Conservation (phyloP, 2,797 vertebrate species). For the Takifugu ocellatus region DNA sequence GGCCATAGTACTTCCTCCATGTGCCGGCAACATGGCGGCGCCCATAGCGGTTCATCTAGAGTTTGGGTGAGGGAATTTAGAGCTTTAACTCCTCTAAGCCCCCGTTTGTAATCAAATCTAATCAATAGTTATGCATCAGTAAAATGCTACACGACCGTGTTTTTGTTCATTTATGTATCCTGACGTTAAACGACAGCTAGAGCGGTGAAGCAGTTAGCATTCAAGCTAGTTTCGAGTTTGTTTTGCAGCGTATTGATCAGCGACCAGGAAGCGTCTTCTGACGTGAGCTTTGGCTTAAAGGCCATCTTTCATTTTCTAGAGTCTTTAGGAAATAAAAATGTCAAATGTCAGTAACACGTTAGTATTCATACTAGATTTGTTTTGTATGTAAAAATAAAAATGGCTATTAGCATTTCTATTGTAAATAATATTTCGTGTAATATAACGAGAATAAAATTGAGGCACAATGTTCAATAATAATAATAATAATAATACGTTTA, state of each 20-base stretch:
- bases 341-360: no score
- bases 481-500: no score
- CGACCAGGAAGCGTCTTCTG: neutral
- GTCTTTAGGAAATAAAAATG: no score
- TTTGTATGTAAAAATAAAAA: no score
- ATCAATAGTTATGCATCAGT: neutral
- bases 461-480: no score
- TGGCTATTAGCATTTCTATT: no score
- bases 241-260: neutral
- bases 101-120: no score
- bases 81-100: neutral
- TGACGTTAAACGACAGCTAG: neutral
- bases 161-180: neutral
- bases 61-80: slow-evolving; percentile 82
- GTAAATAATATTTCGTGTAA: no score
- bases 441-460: no score
- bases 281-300: neutral
- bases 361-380: no score
- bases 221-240: neutral
- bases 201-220: neutral
- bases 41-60: slow-evolving; percentile 85
- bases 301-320: no score
- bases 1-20: slow-evolving; percentile 52
- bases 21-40: slow-evolving; percentile 84
- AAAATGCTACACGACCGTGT: neutral